Evolutionary conservation across 2,797 vertebrate genomes (phyloP).

Genomic region (Anomalospiza imberbis): DNA sequence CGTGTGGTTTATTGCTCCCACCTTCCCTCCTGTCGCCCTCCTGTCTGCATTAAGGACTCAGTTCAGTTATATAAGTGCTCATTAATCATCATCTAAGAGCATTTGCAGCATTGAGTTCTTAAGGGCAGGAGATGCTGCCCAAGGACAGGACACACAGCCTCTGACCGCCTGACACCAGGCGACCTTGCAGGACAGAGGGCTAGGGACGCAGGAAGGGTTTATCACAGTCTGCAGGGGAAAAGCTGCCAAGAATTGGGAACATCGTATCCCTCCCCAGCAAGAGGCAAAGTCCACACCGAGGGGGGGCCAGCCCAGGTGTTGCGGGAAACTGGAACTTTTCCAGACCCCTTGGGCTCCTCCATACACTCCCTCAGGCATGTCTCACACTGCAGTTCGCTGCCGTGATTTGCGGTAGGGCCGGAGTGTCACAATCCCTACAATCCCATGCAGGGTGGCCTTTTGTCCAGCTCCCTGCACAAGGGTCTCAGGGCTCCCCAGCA

Average conservation of each 20-base stretch:
- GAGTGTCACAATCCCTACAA: neutral
- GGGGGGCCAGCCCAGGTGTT: neutral
- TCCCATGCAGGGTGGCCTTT: neutral
- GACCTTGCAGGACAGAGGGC: neutral
- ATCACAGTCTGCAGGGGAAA: neutral
- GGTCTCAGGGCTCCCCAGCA: neutral
- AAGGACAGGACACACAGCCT: neutral
- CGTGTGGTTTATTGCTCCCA: neutral
- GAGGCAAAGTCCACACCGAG: neutral
- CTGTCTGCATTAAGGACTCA: neutral
- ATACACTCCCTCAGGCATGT: accelerated
- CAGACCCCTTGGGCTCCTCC: neutral
- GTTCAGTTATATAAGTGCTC: neutral
- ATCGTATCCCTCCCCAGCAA: neutral
- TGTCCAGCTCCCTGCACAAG: neutral
- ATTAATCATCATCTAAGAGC: slow-evolving; percentile 36
- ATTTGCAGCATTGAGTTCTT: neutral
- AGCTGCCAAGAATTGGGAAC: neutral
- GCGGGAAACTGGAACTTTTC: neutral
- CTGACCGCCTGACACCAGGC: neutral
- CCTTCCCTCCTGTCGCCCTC: slow-evolving; percentile 3
- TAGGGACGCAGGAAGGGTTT: neutral
- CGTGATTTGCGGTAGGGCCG: accelerated
- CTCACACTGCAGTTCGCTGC: neutral
- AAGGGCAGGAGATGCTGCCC: slow-evolving; percentile 18